phyloP scores from a whole-genome alignment of 2,888 invertebrate species.

The Limnephilus rhombicus region DNA sequence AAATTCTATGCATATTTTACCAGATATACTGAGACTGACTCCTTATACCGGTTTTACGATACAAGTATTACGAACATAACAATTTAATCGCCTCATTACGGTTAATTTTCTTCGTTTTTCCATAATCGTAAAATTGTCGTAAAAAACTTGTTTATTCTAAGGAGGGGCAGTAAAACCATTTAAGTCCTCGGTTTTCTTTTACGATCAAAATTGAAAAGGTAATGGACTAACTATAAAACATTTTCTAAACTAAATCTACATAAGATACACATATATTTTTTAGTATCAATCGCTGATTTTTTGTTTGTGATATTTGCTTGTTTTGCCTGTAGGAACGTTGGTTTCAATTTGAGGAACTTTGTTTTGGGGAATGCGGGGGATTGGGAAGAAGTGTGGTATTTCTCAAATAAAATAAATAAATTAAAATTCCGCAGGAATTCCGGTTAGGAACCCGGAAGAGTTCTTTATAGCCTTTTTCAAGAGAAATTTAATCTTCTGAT shows the following conservation, averaged over 20 bases:
- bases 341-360: too few species aligned
- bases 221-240: not conserved
- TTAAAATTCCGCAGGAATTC: too few species aligned
- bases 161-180: slow-evolving; percentile 27
- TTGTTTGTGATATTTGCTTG: too few species aligned
- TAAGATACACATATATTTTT: too few species aligned
- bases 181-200: slow-evolving; percentile 28
- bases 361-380: too few species aligned
- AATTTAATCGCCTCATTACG: slow-evolving; percentile 41
- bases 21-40: slow-evolving; percentile 18
- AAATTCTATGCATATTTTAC: slow-evolving; percentile 42
- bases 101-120: slow-evolving; percentile 51
- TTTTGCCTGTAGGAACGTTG: too few species aligned
- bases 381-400: too few species aligned
- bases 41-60: slow-evolving; percentile 45
- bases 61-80: slow-evolving; percentile 45
- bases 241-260: not conserved
- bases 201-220: not conserved
- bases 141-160: slow-evolving; percentile 43
- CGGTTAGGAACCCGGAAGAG: too few species aligned
- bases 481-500: too few species aligned
- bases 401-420: too few species aligned
- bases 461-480: too few species aligned
- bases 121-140: slow-evolving; percentile 51
- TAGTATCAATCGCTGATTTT: not conserved